These are phyloP conservation scores for Thumatha senex DNA, from an alignment of 2,888 invertebrate species.

Conservation along the genomic window DNA sequence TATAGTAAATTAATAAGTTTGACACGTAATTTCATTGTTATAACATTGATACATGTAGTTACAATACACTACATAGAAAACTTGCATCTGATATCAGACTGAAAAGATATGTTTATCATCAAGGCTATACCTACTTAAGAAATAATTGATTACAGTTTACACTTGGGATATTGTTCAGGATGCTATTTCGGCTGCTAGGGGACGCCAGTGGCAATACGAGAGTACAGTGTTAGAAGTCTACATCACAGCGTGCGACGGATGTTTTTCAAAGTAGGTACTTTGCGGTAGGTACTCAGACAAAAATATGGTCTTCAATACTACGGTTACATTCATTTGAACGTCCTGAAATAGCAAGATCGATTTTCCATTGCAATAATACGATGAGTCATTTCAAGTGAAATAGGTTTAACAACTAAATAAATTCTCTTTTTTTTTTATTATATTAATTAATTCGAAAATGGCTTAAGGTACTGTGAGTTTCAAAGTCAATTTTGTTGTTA, in stretches of 20 bases:
- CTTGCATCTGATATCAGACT: constrained; percentile 79
- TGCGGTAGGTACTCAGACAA: too few species aligned
- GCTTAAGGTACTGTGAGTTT: too few species aligned
- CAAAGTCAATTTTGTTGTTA: too few species aligned
- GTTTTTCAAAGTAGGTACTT: neutral
- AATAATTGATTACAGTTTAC: constrained; percentile 69
- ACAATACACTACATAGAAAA: constrained; percentile 82
- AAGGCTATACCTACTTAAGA: constrained; percentile 77
- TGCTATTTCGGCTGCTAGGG: constrained; percentile 59
- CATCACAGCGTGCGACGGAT: too few species aligned
- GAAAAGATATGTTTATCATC: constrained; percentile 77
- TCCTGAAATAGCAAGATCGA: too few species aligned
- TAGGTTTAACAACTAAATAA: too few species aligned
- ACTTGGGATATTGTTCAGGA: constrained; percentile 74
- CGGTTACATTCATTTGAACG: too few species aligned
- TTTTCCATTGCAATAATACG: too few species aligned
- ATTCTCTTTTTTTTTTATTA: too few species aligned
- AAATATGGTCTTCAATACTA: too few species aligned
- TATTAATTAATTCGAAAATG: too few species aligned
- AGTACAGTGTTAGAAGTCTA: neutral
- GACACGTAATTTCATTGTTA: constrained; percentile 78
- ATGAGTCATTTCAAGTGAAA: too few species aligned
- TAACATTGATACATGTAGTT: constrained; percentile 74
- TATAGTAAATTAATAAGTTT: constrained; percentile 69
- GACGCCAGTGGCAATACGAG: constrained; percentile 4